Evolutionary conservation across 2,888 invertebrate genomes (phyloP).

Genomic region (Ochlodes sylvanus): DNA sequence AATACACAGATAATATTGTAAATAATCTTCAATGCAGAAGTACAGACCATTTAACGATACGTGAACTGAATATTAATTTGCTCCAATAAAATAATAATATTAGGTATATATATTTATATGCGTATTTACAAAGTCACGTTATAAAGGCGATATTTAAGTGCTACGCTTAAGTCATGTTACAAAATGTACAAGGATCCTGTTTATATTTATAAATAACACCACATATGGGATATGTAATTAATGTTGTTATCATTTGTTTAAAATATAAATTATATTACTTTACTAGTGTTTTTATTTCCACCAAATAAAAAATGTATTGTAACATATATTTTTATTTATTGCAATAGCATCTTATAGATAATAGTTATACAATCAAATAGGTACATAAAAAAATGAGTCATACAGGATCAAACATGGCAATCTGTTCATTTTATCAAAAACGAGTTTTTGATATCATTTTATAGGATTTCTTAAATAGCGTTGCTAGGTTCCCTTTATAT

Average conservation of each 20-base stretch:
- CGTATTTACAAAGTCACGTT: too few species aligned
- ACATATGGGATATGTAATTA: conserved; percentile 42
- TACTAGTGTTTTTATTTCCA: conserved; percentile 14
- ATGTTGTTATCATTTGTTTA: conserved; percentile 41
- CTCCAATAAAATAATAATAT: too few species aligned
- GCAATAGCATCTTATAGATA: neutral
- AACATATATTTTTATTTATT: conserved; percentile 34
- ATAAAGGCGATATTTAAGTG: neutral
- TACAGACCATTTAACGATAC: too few species aligned
- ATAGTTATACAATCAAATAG: neutral
- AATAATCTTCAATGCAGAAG: too few species aligned
- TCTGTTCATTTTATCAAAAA: too few species aligned
- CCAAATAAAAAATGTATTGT: neutral
- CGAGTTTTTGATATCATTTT: too few species aligned
- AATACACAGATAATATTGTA: too few species aligned
- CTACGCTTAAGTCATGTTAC: neutral
- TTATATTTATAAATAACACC: conserved; percentile 50
- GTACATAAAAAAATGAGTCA: neutral
- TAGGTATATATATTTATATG: too few species aligned
- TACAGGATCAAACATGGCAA: too few species aligned
- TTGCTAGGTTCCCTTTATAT: too few species aligned
- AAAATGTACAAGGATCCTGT: conserved; percentile 59
- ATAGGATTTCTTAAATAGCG: too few species aligned
- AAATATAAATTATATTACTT: conserved; percentile 30
- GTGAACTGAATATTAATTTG: too few species aligned